Evolutionary conservation across 2,797 vertebrate genomes (phyloP).

Genomic region (Pseudopleuronectes americanus): DNA sequence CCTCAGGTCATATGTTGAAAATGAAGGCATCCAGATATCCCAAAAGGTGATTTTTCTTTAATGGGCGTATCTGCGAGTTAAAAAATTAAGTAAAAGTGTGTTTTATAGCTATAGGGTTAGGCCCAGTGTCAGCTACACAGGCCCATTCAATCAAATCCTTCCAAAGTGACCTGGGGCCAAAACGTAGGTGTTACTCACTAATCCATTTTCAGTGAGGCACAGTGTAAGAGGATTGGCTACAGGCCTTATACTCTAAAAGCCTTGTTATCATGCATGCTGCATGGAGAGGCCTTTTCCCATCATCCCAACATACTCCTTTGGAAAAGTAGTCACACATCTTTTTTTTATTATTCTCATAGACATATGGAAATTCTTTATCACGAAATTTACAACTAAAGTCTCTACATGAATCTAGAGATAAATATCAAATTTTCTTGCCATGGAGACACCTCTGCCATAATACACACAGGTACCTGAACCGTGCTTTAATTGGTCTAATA

Average conservation of each 20-base stretch:
- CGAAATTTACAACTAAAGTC: background rate
- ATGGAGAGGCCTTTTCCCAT: conserved; percentile 13
- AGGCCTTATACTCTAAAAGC: conserved; percentile 71
- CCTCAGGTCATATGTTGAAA: background rate
- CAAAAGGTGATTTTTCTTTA: background rate
- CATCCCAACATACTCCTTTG: no score
- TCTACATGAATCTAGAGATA: background rate
- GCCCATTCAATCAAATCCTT: conserved; percentile 72
- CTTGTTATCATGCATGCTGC: conserved; percentile 41
- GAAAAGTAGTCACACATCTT: background rate
- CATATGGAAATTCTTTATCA: background rate
- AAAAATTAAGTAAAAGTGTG: no score
- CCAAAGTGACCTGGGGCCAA: conserved; percentile 82
- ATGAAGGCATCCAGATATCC: background rate
- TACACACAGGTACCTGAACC: conserved; percentile 50
- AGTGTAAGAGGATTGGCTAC: conserved; percentile 86
- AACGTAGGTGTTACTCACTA: conserved; percentile 78
- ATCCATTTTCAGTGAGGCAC: conserved; percentile 82
- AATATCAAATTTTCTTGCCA: conserved; percentile 33
- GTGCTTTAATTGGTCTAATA: conserved; percentile 81
- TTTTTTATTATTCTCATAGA: background rate
- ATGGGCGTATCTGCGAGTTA: no score
- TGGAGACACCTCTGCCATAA: conserved; percentile 62
- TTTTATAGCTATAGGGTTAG: no score
- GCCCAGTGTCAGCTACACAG: background rate